phyloP scores from a whole-genome alignment of 2,888 invertebrate genomes.

The Thera obeliscata region DNA sequence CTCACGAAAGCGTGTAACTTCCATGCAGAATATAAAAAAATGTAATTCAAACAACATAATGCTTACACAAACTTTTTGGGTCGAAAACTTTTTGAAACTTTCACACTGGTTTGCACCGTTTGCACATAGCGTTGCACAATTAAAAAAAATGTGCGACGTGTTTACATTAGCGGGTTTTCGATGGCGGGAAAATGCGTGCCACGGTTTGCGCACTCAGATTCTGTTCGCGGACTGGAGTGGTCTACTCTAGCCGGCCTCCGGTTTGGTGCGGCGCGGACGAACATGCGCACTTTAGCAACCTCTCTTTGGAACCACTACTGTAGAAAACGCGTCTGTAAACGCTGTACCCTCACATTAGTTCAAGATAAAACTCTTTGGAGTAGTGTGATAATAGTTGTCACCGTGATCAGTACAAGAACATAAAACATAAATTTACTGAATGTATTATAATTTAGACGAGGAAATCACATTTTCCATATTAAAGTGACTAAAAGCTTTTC shows the following conservation, averaged over 20 bases:
- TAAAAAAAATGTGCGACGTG: conserved; percentile 47
- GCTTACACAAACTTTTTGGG: conserved; percentile 43
- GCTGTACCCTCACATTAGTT: conserved; percentile 66
- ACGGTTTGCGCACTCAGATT: conserved; percentile 56
- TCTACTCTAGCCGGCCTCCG: conserved; percentile 51
- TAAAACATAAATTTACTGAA: no score
- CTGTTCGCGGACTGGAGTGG: conserved; percentile 68
- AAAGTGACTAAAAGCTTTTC: no score
- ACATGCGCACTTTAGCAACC: conserved; percentile 75
- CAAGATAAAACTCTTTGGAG: conserved; percentile 68
- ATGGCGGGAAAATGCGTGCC: conserved; percentile 46
- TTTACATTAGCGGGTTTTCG: conserved; percentile 57
- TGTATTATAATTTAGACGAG: no score
- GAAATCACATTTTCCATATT: no score
- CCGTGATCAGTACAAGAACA: conserved; percentile 42
- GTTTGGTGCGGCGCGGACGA: conserved; percentile 61
- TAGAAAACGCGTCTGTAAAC: conserved; percentile 70
- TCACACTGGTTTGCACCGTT: conserved; percentile 44
- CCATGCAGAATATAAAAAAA: conserved; percentile 17
- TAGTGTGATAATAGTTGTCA: conserved; percentile 54
- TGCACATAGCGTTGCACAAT: conserved; percentile 48
- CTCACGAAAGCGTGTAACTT: conserved; percentile 18
- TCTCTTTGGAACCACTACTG: conserved; percentile 70
- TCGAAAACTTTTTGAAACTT: conserved; percentile 49
- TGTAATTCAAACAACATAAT: conserved; percentile 31